Evolutionary conservation across 2,113 vertebrate species (phyloP), one percentile per base, ranked within the genome.

Genomic region (Hemichromis elongatus): DNA sequence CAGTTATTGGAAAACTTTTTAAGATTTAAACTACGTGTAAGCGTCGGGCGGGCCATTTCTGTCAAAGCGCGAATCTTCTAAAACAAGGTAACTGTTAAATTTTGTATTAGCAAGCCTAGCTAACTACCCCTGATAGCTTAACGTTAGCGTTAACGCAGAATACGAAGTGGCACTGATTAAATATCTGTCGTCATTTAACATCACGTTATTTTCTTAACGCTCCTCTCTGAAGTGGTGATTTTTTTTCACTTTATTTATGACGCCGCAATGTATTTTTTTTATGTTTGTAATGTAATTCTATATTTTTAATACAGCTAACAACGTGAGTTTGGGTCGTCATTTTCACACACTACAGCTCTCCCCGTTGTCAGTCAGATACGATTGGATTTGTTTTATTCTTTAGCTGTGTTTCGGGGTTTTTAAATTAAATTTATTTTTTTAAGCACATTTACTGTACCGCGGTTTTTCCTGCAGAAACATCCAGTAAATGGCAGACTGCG

Each of bases 41-140:
- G 47, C 6, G 33, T 33, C 5, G 26, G 53, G 30, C 21, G 13
- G 37, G 9, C 1, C 30, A 42, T 42, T 50, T 45, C 61, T 81
- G 82, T 89, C 78, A 90, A 75, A 87, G 70, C 52, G 33, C 50
- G 87, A 92, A 89, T 92, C 81, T 61, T 85, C 73, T 54, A 5
- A 89, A 91, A 94, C 90, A 92, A 94, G 93, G 94, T 95, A 94
- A 93, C 82, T 91, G 85, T 91, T 93, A 77, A 61, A 89, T 91
- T 83, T 80, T 86, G 55, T 88, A 88, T 93, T 93, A 94, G 95
- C 95, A 82, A 77, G 68, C 33, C 47, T 55, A 81, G 93, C 94
- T 95, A 95, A 94, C 90, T 92, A 19, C 82, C 61, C 40, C 26
- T 68, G 85, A 88, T 94, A 92, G 94, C 92, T 86, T 83, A 55